Evolutionary conservation across 2,113 vertebrate genomes (phyloP).

Genomic region (Campylomormyrus tamandua): DNA sequence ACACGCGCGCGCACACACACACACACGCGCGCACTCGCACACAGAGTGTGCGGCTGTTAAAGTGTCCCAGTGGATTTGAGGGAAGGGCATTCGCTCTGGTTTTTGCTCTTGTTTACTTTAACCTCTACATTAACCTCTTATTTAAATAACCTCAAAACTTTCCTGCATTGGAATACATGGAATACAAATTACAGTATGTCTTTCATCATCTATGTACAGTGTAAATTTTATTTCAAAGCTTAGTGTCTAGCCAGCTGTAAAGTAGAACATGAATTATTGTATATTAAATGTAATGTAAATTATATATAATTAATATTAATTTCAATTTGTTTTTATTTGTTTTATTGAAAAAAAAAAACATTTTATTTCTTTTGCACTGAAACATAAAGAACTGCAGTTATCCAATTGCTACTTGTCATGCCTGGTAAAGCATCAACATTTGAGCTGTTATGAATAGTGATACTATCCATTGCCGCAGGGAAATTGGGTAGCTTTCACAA

Average conservation of each 20-base stretch:
- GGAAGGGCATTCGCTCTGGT: background rate
- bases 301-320: background rate
- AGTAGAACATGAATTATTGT: background rate
- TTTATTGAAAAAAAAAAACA: background rate
- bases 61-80: background rate
- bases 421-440: background rate
- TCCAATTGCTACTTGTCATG: background rate
- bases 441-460: background rate
- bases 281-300: background rate
- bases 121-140: background rate
- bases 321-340: background rate
- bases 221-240: background rate
- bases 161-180: background rate
- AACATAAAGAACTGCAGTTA: background rate
- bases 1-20: background rate
- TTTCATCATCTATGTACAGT: background rate
- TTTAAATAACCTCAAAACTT: constrained; percentile 1
- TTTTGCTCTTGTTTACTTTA: background rate
- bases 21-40: background rate
- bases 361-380: background rate
- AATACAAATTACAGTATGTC: background rate
- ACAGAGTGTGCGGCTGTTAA: background rate
- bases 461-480: background rate
- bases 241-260: background rate
- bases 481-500: background rate